A percentile compares a stretch with the other conserved stretches of the same genome.
These are phyloP conservation scores for Tetragonula clypearis DNA, from an alignment of 1,140 invertebrate genomes.

Conservation along the genomic window DNA sequence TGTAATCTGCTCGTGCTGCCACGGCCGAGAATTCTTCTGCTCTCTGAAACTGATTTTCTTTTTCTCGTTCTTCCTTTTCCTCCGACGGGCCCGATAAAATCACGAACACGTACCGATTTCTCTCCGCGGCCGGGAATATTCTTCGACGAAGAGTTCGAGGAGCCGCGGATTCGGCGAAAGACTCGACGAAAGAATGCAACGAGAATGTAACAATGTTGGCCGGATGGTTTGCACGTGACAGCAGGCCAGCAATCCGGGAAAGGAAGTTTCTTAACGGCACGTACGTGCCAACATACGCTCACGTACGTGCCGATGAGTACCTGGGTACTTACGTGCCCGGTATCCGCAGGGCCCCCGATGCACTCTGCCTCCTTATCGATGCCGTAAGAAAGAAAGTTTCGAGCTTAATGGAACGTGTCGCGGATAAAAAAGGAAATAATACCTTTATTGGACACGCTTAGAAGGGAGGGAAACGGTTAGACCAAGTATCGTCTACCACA, in stretches of 20 bases:
- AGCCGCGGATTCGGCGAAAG: conserved; percentile 58
- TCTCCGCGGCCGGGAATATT: conserved; percentile 38
- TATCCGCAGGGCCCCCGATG: conserved; percentile 35
- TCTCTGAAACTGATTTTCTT: not conserved
- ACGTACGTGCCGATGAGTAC: conserved; percentile 58
- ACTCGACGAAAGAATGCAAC: conserved; percentile 53
- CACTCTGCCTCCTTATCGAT: conserved; percentile 38
- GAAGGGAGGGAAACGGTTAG: not conserved
- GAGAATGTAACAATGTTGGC: conserved; percentile 67
- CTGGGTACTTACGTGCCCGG: conserved; percentile 46
- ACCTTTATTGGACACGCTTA: conserved; percentile 31
- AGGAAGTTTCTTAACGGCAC: conserved; percentile 67
- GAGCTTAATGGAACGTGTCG: conserved; percentile 41
- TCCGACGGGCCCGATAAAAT: conserved; percentile 49
- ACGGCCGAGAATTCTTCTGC: conserved; percentile 28
- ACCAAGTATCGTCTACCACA: not conserved
- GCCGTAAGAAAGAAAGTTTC: conserved; percentile 35
- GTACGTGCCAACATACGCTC: conserved; percentile 64
- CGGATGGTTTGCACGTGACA: conserved; percentile 68
- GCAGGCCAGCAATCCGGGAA: conserved; percentile 58
- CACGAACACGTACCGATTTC: conserved; percentile 55
- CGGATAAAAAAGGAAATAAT: conserved; percentile 30
- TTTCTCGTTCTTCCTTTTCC: not conserved
- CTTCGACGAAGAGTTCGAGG: conserved; percentile 57
- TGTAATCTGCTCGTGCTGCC: not conserved